A percentile compares a stretch with the other conserved stretches of the same genome.
Evolutionary conservation across 1,140 invertebrate species (phyloP).

Genomic region (Trissolcus basalis): DNA sequence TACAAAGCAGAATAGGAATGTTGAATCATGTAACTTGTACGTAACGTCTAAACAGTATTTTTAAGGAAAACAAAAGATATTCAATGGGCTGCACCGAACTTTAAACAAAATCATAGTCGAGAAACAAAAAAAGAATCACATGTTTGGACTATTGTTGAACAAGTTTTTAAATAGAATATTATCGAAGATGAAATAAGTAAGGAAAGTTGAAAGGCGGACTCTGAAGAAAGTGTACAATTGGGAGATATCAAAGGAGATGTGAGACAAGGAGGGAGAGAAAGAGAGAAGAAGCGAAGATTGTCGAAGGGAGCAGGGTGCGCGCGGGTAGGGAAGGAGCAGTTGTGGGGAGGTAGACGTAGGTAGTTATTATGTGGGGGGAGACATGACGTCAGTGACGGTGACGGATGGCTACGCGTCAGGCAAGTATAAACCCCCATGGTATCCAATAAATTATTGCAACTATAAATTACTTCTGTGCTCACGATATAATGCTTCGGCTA

Average conservation of each 20-base stretch:
- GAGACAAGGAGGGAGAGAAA: slow-evolving; percentile 1
- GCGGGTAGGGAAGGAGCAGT: slow-evolving; percentile 14
- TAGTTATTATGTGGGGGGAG: slow-evolving; percentile 73
- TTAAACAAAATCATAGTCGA: no score
- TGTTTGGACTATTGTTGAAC: no score
- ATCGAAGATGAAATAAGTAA: no score
- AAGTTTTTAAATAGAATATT: no score
- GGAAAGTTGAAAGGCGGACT: no score
- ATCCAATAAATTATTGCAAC: slow-evolving; percentile 78
- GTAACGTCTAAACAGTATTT: no score
- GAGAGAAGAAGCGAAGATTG: slow-evolving; percentile 34
- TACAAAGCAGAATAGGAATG: no score
- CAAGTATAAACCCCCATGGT: slow-evolving; percentile 77
- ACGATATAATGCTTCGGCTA: slow-evolving; percentile 76
- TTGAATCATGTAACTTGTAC: no score
- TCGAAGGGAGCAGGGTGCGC: slow-evolving; percentile 5
- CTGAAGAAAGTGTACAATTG: background rate
- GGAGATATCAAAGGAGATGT: background rate
- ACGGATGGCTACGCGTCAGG: slow-evolving; percentile 77
- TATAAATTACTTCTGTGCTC: slow-evolving; percentile 77
- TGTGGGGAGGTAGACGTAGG: slow-evolving; percentile 55
- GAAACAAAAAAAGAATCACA: no score
- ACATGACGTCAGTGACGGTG: slow-evolving; percentile 76
- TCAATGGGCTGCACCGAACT: no score
- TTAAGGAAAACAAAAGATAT: no score